A percentile compares a stretch with the other conserved stretches of the same genome.
Conservation (phyloP, 2,113 vertebrate genomes). For the Mionectes macconnelli region DNA sequence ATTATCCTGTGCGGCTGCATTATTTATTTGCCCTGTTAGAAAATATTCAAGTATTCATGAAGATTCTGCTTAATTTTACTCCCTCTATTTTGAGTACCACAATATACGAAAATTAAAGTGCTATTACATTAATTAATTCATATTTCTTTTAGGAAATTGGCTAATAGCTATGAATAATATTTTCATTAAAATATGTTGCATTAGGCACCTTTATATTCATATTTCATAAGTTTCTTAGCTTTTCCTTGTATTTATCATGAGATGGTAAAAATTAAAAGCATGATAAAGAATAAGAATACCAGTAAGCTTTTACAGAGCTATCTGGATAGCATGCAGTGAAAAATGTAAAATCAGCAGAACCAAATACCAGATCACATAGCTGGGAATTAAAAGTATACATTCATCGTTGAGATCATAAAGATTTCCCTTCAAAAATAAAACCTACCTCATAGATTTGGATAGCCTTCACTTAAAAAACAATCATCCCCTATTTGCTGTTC, state of each 20-base stretch:
- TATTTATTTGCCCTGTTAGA: neutral
- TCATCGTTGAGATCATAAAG: neutral
- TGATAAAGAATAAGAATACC: neutral
- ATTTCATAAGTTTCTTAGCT: neutral
- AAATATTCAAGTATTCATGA: neutral
- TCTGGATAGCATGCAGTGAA: neutral
- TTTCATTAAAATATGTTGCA: neutral
- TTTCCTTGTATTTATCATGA: neutral
- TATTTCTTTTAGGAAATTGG: neutral
- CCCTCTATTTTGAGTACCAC: neutral
- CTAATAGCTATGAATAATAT: neutral
- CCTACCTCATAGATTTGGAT: neutral
- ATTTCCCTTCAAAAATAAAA: neutral
- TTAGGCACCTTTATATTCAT: neutral
- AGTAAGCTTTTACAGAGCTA: neutral
- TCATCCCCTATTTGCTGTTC: neutral
- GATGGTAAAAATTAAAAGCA: neutral
- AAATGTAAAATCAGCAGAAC: neutral
- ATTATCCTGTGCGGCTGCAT: neutral
- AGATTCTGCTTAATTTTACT: neutral
- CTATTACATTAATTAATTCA: neutral
- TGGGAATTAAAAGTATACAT: neutral
- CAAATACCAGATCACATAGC: neutral
- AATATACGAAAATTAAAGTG: neutral
- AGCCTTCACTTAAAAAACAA: neutral